Evolutionary conservation across 2,113 vertebrate species (phyloP).

Genomic region (Diphyllodes magnificus): DNA sequence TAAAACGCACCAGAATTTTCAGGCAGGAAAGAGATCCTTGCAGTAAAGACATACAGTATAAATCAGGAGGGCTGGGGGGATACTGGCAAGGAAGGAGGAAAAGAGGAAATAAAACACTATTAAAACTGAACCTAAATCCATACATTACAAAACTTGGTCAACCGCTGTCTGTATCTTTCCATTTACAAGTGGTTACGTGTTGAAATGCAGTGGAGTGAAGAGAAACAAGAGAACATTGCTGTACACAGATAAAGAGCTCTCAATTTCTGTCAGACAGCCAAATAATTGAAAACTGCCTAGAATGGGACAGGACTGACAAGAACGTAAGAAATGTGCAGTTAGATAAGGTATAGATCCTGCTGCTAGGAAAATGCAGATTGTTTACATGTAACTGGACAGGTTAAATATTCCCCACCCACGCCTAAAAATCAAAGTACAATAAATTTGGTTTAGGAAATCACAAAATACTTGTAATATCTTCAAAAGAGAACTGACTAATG

Average conservation of each 20-base stretch:
- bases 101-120: neutral
- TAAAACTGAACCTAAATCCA: neutral
- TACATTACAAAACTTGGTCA: neutral
- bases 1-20: neutral
- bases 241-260: slow-evolving; percentile 13
- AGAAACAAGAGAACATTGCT: slow-evolving; percentile 23
- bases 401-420: neutral
- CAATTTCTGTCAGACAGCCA: neutral
- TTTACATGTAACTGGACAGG: neutral
- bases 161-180: neutral
- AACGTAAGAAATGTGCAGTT: neutral
- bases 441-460: neutral
- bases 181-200: neutral
- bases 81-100: neutral
- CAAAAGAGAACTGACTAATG: neutral
- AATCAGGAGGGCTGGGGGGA: neutral
- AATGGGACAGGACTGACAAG: neutral
- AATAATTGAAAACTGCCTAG: neutral
- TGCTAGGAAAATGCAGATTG: neutral
- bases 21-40: neutral
- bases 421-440: neutral
- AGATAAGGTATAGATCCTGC: neutral
- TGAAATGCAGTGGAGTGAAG: neutral
- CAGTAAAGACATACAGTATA: neutral
- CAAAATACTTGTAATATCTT: neutral